Evolutionary conservation across 1,140 invertebrate genomes (phyloP).

Genomic region (Drosophila subobscura): DNA sequence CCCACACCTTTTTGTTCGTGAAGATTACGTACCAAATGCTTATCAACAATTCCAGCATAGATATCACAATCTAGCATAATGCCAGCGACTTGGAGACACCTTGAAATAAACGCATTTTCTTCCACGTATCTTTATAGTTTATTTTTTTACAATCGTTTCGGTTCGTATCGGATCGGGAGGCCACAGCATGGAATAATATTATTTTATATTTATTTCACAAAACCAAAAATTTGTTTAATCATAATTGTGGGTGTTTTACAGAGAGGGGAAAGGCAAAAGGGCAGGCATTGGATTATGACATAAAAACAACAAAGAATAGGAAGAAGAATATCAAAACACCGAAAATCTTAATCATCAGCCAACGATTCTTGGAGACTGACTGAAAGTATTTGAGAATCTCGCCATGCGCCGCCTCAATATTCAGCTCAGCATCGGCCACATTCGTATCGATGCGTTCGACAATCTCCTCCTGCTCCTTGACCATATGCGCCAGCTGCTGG

Average conservation of each 20-base stretch:
- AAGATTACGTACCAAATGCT: conserved; percentile 50
- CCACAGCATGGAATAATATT: conserved; percentile 45
- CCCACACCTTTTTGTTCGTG: conserved; percentile 18
- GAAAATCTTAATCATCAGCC: conserved; percentile 99
- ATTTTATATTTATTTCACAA: conserved; percentile 1
- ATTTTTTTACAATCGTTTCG: conserved; percentile 63
- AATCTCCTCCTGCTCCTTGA: conserved; percentile 99
- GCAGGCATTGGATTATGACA: conserved; percentile 86
- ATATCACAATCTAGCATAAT: conserved; percentile 6
- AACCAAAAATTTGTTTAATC: conserved; percentile 15
- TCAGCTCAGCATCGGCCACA: conserved; percentile 97
- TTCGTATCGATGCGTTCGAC: conserved; percentile 99
- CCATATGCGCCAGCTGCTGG: conserved; percentile 98
- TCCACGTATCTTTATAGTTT: conserved; percentile 45
- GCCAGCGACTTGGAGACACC: too few relatives aligned
- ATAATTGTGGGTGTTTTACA: conserved; percentile 24
- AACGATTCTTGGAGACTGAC: conserved; percentile 98
- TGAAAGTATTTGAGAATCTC: conserved; percentile 99
- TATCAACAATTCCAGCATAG: conserved; percentile 47
- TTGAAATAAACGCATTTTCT: conserved; percentile 2
- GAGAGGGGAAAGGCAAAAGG: conserved; percentile 18
- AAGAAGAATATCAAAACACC: conserved; percentile 99
- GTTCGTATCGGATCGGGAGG: conserved; percentile 17
- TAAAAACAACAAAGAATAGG: conserved; percentile 98
- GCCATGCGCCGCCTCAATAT: conserved; percentile 98